Conservation (phyloP, 2,888 invertebrate species). For the Schizaphis graminum region DNA sequence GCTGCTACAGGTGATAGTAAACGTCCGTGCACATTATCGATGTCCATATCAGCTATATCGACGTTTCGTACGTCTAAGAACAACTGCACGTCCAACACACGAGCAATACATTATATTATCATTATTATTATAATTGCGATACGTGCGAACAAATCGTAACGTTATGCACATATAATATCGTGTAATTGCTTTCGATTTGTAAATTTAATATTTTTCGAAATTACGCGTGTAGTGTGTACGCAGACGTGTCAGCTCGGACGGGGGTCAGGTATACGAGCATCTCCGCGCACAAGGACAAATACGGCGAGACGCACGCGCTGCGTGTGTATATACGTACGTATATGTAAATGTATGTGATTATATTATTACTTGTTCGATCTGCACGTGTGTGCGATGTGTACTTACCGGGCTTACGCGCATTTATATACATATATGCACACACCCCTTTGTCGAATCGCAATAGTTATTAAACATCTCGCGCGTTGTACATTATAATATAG, state of each 20-base stretch:
- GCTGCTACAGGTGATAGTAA: background rate
- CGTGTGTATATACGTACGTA: background rate
- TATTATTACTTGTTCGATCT: background rate
- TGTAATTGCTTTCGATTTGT: too few species aligned
- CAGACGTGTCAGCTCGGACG: background rate
- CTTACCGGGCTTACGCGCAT: background rate
- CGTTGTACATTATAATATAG: background rate
- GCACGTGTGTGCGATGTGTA: background rate
- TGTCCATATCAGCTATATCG: too few species aligned
- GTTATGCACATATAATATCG: too few species aligned
- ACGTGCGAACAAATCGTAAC: too few species aligned
- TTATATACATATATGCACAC: background rate
- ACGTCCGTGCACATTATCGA: too few species aligned
- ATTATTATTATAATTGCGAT: too few species aligned
- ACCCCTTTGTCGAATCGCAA: background rate
- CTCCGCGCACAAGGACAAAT: background rate
- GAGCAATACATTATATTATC: too few species aligned
- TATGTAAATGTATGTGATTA: background rate
- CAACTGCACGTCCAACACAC: too few species aligned
- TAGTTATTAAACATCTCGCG: background rate
- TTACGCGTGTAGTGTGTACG: too few species aligned
- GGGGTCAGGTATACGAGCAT: background rate
- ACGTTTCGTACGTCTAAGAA: too few species aligned
- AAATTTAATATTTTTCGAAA: too few species aligned
- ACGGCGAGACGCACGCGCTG: background rate